phyloP scores from a whole-genome alignment of 2,113 vertebrate genomes.

The Perognathus longimembris region DNA sequence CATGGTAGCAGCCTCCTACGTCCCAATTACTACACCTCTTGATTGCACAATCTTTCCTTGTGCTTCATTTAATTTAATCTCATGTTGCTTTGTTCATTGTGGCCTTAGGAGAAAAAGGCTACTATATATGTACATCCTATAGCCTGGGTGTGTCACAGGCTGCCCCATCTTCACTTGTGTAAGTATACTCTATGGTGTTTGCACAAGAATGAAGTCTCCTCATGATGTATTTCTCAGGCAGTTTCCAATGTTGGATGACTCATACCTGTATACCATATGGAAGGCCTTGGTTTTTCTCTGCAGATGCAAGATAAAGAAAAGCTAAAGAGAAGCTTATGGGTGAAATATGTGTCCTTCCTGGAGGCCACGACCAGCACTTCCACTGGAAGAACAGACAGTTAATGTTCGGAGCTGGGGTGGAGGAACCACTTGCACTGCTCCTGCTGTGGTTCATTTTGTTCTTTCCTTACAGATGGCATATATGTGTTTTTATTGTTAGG shows the following conservation, averaged over 20 bases:
- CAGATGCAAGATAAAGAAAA: background rate
- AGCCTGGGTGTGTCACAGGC: background rate
- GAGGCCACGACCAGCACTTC: background rate
- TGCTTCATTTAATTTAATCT: background rate
- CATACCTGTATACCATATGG: background rate
- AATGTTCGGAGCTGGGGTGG: background rate
- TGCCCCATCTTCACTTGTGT: background rate
- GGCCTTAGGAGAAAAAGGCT: background rate
- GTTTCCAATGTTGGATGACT: background rate
- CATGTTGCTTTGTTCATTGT: background rate
- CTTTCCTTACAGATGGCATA: background rate
- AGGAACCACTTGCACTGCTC: no score
- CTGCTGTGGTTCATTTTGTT: background rate
- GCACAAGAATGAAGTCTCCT: background rate
- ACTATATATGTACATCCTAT: no score
- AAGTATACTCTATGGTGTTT: background rate
- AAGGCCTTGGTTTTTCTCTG: background rate
- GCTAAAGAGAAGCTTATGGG: background rate
- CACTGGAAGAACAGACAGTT: background rate
- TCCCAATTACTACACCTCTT: background rate
- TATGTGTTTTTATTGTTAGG: background rate
- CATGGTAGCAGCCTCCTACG: background rate
- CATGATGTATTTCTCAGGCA: background rate
- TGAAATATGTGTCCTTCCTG: background rate
- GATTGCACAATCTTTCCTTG: background rate